Conservation (phyloP, 2,888 invertebrate genomes). For the Euplagia quadripunctaria region DNA sequence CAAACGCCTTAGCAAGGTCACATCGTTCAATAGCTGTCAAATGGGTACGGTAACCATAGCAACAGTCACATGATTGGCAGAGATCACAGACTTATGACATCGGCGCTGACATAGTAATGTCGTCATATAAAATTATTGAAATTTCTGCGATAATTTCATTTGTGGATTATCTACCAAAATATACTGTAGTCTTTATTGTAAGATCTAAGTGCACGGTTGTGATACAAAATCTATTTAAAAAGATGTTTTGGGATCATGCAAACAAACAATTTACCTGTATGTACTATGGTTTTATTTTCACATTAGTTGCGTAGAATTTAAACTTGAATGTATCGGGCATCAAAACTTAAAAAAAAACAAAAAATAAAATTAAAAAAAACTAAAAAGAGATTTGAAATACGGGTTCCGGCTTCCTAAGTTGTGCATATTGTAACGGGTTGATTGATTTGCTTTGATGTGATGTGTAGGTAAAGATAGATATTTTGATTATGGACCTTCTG, state of each 20-base stretch:
- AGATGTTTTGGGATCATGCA: constrained; percentile 11
- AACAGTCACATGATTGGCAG: constrained; percentile 49
- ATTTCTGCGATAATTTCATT: constrained; percentile 16
- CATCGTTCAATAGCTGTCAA: constrained; percentile 44
- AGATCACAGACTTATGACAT: constrained; percentile 23
- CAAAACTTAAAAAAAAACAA: no score
- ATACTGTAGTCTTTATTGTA: constrained; percentile 5
- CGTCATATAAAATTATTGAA: constrained; percentile 34
- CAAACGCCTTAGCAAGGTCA: constrained; percentile 55
- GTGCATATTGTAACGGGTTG: no score
- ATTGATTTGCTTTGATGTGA: no score
- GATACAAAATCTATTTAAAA: neutral
- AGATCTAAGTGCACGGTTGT: neutral
- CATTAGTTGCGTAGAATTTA: no score
- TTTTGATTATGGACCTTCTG: no score
- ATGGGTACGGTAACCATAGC: constrained; percentile 46
- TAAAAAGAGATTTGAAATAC: no score
- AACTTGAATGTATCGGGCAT: no score
- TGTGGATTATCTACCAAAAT: neutral
- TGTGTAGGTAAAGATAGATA: no score
- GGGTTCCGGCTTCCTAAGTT: no score
- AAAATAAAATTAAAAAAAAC: no score
- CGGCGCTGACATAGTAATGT: constrained; percentile 31
- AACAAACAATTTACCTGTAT: constrained; percentile 7
- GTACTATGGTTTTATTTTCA: neutral